phyloP scores from a whole-genome alignment of 2,113 vertebrate genomes.

The Nibea coibor region DNA sequence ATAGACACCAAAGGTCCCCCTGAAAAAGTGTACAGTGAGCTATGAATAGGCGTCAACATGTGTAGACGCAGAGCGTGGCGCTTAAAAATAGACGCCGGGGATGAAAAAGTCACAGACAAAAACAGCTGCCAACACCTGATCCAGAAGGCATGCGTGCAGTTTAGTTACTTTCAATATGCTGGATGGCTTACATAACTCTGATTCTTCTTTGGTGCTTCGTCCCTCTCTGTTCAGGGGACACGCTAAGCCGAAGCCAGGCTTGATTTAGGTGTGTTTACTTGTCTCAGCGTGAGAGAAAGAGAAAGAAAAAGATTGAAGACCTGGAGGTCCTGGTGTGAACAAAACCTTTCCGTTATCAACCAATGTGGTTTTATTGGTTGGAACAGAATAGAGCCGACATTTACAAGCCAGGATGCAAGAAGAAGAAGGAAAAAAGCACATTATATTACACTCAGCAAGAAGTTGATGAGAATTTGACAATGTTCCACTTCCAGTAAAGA shows the following conservation, averaged over 20 bases:
- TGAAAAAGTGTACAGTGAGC: constrained; percentile 28
- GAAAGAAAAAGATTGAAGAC: not conserved
- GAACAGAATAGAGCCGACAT: not conserved
- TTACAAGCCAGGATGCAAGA: not conserved
- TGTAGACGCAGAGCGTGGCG: not conserved
- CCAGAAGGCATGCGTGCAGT: not conserved
- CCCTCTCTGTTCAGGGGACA: constrained; percentile 23
- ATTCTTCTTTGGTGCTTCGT: constrained; percentile 3
- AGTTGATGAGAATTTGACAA: not conserved
- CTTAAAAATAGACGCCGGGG: constrained; percentile 41
- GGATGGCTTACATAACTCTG: constrained; percentile 23
- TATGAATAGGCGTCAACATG: constrained; percentile 45
- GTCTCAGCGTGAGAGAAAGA: not conserved
- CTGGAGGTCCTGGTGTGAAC: not conserved
- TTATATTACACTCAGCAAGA: not conserved
- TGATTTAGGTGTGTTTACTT: constrained; percentile 43
- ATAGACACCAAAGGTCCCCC: constrained; percentile 31
- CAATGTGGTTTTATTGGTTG: not conserved
- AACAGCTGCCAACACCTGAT: constrained; percentile 8
- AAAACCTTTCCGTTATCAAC: not conserved
- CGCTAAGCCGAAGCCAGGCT: constrained; percentile 47
- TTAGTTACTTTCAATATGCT: constrained; percentile 8
- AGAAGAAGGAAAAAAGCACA: not conserved
- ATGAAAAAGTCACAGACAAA: constrained; percentile 14
- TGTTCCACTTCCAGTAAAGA: not conserved